These are phyloP conservation scores for Coendou prehensilis DNA, from an alignment of 2,797 vertebrate genomes.

Conservation along the genomic window DNA sequence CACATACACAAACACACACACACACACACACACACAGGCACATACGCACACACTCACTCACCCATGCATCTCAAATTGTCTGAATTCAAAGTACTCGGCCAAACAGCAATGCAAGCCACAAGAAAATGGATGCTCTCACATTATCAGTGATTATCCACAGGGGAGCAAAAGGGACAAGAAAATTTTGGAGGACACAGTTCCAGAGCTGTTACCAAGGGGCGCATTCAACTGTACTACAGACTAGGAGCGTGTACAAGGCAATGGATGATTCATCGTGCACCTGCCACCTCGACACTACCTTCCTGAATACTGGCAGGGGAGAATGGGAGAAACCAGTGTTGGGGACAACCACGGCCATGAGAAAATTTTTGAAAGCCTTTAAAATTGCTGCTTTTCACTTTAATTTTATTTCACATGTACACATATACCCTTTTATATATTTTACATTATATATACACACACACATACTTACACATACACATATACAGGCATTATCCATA, in stretches of 20 bases:
- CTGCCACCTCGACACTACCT: neutral
- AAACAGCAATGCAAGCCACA: neutral
- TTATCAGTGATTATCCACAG: neutral
- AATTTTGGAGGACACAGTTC: neutral
- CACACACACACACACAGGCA: neutral
- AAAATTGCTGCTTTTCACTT: neutral
- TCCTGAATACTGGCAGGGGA: neutral
- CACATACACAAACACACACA: neutral
- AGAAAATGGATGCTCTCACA: neutral
- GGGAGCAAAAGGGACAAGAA: neutral
- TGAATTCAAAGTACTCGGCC: neutral
- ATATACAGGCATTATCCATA: neutral
- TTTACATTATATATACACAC: neutral
- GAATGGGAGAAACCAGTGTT: neutral
- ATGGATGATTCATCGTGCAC: neutral
- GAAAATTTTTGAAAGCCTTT: neutral
- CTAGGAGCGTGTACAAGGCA: fast-evolving
- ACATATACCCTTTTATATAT: neutral
- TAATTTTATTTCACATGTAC: neutral
- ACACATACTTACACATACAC: neutral
- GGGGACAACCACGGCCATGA: neutral
- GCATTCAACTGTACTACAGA: neutral
- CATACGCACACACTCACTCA: neutral
- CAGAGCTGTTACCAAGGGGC: neutral
- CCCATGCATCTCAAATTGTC: neutral